Evolutionary conservation across 2,113 vertebrate genomes (phyloP), one percentile per base, ranked within the genome.

Genomic region (Lagopus muta): DNA sequence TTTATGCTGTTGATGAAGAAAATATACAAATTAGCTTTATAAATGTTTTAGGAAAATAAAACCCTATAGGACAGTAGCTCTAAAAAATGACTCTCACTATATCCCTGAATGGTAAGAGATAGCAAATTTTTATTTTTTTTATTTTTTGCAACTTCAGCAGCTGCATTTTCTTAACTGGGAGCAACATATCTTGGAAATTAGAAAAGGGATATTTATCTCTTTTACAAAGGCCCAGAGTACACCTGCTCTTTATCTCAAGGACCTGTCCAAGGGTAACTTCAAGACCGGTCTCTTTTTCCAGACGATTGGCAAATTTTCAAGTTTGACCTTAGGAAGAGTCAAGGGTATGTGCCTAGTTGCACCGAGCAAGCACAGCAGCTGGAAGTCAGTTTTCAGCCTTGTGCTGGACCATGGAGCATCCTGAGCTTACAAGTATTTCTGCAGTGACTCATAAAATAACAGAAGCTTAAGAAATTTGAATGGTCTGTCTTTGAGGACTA

Each of bases 201-300:
- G 34, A 22, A 24, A 77, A 95, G 45, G 58, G 79, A 80, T 88
- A 88, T 91, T 88, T 71, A 88, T 85, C 67, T 92, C 43, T 57
- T 96, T 88, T 67, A 21, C 25, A 74, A 48, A 88, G 61, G 72
- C 28, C 43, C 34, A 65, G 67, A 54, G 13, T 80, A 70, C 73
- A 95, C 69, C 76, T 93, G 80, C 54, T 96, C 82, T 90, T 90
- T 94, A 82, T 88, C 85, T 86, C 82, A 93, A 88, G 82, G 65
- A 94, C 64, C 72, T 75, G 65, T 70, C 50, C 86, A 93, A 94
- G 65, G 65, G n/a, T 81, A 92, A 47, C 60, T 24, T 83, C 47
- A 88, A 93, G 76, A 81, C 64, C 82, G 0, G 0, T 61, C 20
- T 78, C 20, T 3, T 72, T 94, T 90, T 91, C 65, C 73, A 77